Percentiles rank a stretch among this genome's conserved stretches.
These are phyloP conservation scores for Tetrapedia diversipes DNA, from an alignment of 2,888 invertebrate species.

Conservation along the genomic window DNA sequence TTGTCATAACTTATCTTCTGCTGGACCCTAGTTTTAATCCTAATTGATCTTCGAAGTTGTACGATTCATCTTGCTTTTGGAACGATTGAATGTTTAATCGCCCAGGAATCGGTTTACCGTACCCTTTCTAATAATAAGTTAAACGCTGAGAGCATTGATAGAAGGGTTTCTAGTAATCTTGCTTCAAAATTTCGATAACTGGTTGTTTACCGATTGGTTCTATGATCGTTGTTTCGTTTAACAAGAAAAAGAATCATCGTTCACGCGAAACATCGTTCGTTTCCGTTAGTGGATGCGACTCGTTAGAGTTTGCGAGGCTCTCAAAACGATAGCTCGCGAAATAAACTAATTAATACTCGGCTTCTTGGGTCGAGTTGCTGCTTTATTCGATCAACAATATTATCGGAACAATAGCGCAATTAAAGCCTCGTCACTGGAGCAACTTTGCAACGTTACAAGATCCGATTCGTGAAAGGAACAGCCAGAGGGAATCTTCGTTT, in stretches of 20 bases:
- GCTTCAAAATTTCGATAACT: neutral
- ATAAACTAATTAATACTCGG: slow-evolving; percentile 47
- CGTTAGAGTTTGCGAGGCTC: slow-evolving; percentile 11
- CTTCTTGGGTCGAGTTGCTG: slow-evolving; percentile 19
- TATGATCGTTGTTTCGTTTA: neutral
- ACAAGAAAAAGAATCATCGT: slow-evolving; percentile 2
- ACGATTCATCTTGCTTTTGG: neutral
- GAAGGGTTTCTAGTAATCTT: neutral
- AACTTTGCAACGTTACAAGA: slow-evolving; percentile 10
- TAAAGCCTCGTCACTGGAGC: slow-evolving; percentile 3
- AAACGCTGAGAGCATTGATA: neutral
- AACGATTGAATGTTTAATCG: neutral
- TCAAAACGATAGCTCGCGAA: slow-evolving; percentile 8
- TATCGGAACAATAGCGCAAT: slow-evolving; percentile 45
- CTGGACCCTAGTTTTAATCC: slow-evolving; percentile 14
- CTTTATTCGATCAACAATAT: slow-evolving; percentile 46
- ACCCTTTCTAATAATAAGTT: neutral
- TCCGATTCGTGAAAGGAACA: slow-evolving; percentile 4
- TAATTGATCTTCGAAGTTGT: slow-evolving; percentile 23
- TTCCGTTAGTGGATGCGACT: slow-evolving; percentile 27
- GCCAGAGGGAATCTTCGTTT: slow-evolving; percentile 3
- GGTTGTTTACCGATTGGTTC: neutral
- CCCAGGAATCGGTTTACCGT: neutral
- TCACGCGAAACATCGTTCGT: neutral
- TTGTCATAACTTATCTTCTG: neutral